Base-by-base conservation (phyloP, 2,113 vertebrate species). In the Xenus cinereus region DNA sequence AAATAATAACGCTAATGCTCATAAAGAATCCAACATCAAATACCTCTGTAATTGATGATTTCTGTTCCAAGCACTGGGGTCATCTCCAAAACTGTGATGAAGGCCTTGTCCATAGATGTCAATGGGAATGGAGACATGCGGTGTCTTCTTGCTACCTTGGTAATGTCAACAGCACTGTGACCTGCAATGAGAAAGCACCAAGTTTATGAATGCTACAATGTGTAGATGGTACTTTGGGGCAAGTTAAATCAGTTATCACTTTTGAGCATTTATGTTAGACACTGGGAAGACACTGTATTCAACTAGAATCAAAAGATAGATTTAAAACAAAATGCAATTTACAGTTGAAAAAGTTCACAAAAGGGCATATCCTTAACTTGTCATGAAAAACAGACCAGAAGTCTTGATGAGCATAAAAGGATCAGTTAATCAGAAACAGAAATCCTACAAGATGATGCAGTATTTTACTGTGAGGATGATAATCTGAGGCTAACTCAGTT, bases 71-170 rank as follows among this genome's bases (percentile, higher is more conserved):
- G 99, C 98, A 99, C 98, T 63, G 99, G 99, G 43, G 99, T 99
- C 99, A 99, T 99, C 98, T 99, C 99, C 97, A 99, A 98, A 97
- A 99, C 99, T 98, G 99, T 99, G 98, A 99, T 99, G 98, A 99
- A 99, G 98, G 99, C 99, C 98, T 99, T 99, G 98, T 99, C 99
- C 99, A 99, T 99, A 90, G 99, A 99, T 82, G 99, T 99, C 97
- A 99, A 97, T 69, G 99, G 99, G 97, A 99, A 99, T 32, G 99
- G 99, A 96, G 99, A 99, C 99, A 99, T 99, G 95, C 99, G 99
- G 97, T 99, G 99, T 96, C 99, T 99, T 98, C 99, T 98, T 94
- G 99, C 99, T 97, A 99, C 99, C 98, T 99, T 99, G 96, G 99
- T 99, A 97, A 99, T 99, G 97, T 99, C 99, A 94, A 99, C 99